A percentile compares a stretch with the other conserved stretches of the same genome.
These are phyloP conservation scores for Xanthorhoe spadicearia DNA, from an alignment of 2,888 invertebrate genomes.

Conservation along the genomic window DNA sequence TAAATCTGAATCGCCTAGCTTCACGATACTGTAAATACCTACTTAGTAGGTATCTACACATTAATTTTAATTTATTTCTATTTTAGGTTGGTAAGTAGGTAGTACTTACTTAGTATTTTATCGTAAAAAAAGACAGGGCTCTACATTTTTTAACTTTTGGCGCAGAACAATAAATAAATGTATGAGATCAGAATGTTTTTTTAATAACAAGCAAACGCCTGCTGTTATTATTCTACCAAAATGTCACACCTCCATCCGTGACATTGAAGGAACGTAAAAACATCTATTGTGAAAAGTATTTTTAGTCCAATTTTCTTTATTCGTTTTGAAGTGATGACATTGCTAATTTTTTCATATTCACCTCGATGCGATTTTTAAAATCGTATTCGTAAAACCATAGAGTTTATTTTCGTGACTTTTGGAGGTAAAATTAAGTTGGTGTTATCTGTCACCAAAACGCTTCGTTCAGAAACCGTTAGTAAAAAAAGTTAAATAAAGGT, in stretches of 20 bases:
- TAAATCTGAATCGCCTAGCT: too few relatives aligned
- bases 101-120: too few relatives aligned
- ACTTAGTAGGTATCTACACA: too few relatives aligned
- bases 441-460: conserved; percentile 45
- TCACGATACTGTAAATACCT: too few relatives aligned
- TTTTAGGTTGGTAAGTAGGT: too few relatives aligned
- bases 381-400: conserved; percentile 3
- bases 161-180: too few relatives aligned
- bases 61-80: too few relatives aligned
- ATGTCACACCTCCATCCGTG: conserved; percentile 17
- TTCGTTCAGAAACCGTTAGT: conserved; percentile 56
- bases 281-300: conserved; percentile 47
- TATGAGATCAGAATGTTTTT: not conserved
- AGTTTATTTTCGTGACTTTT: conserved; percentile 25
- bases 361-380: not conserved
- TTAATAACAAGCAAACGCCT: not conserved
- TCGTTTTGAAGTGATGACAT: conserved; percentile 61
- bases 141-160: too few relatives aligned
- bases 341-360: conserved; percentile 53
- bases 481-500: conserved; percentile 61
- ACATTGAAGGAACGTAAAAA: conserved; percentile 28
- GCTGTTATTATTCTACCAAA: conserved; percentile 9
- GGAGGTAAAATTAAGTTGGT: conserved; percentile 35
- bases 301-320: conserved; percentile 60
- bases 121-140: too few relatives aligned